phyloP scores from a whole-genome alignment of 1,140 invertebrate genomes.

The Portunus trituberculatus region DNA sequence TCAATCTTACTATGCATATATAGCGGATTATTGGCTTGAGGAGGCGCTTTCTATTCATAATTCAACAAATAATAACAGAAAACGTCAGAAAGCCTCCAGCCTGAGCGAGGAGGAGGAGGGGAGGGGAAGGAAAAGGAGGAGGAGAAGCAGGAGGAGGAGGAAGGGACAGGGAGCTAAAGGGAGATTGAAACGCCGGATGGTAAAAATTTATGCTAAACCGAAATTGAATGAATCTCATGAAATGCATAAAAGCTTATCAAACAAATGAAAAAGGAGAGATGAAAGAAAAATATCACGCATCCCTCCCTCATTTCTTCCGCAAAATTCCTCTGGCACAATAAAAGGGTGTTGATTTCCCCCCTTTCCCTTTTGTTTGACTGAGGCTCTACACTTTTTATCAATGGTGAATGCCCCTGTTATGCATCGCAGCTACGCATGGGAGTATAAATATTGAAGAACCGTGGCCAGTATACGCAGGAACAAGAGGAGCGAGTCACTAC shows the following conservation, averaged over 20 bases:
- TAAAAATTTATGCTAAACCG: not conserved
- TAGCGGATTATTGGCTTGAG: not conserved
- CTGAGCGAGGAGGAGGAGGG: not conserved
- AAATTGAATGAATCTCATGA: not conserved
- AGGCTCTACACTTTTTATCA: too few species aligned
- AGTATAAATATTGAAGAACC: too few species aligned
- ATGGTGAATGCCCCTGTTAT: too few species aligned
- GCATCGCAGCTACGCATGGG: too few species aligned
- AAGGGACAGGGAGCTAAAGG: not conserved
- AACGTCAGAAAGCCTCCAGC: not conserved
- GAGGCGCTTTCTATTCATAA: not conserved
- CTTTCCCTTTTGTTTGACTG: not conserved
- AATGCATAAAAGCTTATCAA: not conserved
- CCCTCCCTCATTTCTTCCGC: not conserved
- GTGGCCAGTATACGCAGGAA: too few species aligned
- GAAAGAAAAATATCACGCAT: not conserved
- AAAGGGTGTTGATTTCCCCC: not conserved
- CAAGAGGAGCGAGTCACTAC: too few species aligned
- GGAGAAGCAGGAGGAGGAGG: not conserved
- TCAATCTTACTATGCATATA: not conserved
- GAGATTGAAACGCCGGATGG: not conserved
- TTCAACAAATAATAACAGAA: not conserved
- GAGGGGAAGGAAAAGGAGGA: not conserved
- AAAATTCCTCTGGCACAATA: not conserved
- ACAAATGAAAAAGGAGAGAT: not conserved